A percentile compares a stretch with the other conserved stretches of the same genome.
Evolutionary conservation across 2,797 vertebrate genomes (phyloP).

Genomic region (Tadarida brasiliensis): DNA sequence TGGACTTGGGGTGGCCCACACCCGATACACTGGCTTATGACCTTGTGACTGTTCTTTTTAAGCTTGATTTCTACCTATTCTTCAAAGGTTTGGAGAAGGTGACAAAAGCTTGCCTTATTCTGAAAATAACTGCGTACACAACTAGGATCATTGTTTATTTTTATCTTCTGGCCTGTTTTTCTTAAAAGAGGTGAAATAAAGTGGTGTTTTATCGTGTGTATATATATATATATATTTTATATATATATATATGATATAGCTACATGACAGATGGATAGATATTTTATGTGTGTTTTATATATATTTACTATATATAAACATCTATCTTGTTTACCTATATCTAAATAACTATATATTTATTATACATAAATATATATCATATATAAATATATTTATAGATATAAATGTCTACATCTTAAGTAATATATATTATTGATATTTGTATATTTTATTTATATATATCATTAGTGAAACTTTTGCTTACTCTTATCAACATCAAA

Average conservation of each 20-base stretch:
- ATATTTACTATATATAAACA: background rate
- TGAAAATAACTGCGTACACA: slow-evolving; percentile 48
- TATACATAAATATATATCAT: background rate
- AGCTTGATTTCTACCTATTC: slow-evolving; percentile 4
- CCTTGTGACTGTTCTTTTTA: background rate
- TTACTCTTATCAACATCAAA: slow-evolving; percentile 10
- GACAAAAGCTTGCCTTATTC: slow-evolving; percentile 46
- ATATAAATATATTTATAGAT: background rate
- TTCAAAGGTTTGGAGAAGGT: slow-evolving; percentile 3
- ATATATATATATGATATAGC: background rate
- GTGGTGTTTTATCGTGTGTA: background rate
- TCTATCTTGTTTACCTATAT: background rate
- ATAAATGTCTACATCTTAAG: background rate
- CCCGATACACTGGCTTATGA: background rate
- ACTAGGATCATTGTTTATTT: slow-evolving; percentile 58
- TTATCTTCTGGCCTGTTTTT: slow-evolving; percentile 63
- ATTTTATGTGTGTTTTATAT: background rate
- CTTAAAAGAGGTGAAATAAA: slow-evolving; percentile 48
- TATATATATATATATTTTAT: no score
- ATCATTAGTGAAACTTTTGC: background rate
- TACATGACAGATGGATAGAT: background rate
- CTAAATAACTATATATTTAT: background rate
- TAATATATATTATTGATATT: background rate
- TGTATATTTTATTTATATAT: background rate
- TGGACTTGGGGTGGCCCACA: background rate